A percentile compares a stretch with the other conserved stretches of the same genome.
Conservation (phyloP, 2,113 vertebrate species). For the Bothrops jararaca region DNA sequence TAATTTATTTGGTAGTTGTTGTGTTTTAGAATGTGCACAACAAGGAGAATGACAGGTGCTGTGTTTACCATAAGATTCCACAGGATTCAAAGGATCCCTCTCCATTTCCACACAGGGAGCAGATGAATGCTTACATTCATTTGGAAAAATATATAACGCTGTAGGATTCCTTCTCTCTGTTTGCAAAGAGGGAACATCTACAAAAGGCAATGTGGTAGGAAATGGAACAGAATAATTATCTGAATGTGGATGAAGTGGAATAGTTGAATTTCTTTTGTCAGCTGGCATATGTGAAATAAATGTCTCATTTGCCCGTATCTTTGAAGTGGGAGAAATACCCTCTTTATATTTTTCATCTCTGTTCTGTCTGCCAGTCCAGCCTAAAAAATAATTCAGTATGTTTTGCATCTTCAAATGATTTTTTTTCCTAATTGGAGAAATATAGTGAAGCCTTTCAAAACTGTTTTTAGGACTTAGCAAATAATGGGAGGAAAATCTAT, state of each 20-base stretch:
- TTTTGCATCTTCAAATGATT: slow-evolving; percentile 23
- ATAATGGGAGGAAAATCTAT: not conserved
- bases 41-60: not conserved
- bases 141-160: not conserved
- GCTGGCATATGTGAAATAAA: not conserved
- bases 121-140: not conserved
- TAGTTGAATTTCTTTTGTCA: not conserved
- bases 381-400: slow-evolving; percentile 37
- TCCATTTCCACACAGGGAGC: not conserved
- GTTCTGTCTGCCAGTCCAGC: slow-evolving; percentile 2
- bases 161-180: not conserved
- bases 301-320: not conserved
- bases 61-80: not conserved
- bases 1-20: not conserved
- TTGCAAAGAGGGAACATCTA: slow-evolving; percentile 2
- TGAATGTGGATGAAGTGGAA: not conserved
- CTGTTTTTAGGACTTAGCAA: not conserved
- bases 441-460: not conserved
- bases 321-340: not conserved
- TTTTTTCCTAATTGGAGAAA: slow-evolving; percentile 8
- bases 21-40: not conserved
- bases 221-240: not conserved
- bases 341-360: not conserved
- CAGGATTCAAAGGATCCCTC: not conserved
- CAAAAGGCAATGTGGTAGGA: not conserved